Conservation (phyloP, 2,797 vertebrate genomes). For the Furcifer pardalis region DNA sequence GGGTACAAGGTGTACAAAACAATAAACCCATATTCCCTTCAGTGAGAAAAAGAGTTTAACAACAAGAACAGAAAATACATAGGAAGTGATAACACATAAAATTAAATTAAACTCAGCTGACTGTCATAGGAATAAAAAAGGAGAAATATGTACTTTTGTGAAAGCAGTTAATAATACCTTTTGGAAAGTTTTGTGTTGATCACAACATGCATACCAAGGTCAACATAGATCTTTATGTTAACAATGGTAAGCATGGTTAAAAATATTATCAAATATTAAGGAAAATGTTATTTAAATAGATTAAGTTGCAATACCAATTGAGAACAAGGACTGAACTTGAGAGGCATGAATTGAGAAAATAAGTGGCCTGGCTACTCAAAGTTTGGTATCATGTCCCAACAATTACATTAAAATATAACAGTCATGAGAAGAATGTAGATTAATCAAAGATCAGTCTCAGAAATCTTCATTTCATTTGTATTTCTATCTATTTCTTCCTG, state of each 20-base stretch:
- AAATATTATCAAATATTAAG: background rate
- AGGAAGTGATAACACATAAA: constrained; percentile 61
- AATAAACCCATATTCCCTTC: constrained; percentile 66
- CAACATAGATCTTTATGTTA: background rate
- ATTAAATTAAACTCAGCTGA: constrained; percentile 59
- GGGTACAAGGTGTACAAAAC: constrained; percentile 54
- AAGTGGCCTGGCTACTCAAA: background rate
- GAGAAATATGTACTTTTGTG: constrained; percentile 41
- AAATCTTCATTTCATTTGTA: too few relatives aligned
- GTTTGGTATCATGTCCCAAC: too few relatives aligned
- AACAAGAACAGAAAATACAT: constrained; percentile 58
- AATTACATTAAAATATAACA: too few relatives aligned
- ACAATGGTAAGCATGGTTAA: background rate
- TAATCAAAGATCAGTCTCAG: too few relatives aligned
- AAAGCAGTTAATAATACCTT: constrained; percentile 43
- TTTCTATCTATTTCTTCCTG: too few relatives aligned
- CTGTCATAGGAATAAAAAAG: constrained; percentile 49
- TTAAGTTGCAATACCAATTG: background rate
- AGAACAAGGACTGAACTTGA: background rate
- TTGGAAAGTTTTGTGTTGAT: constrained; percentile 43
- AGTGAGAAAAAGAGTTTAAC: constrained; percentile 52
- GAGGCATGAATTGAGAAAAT: background rate
- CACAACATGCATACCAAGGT: background rate
- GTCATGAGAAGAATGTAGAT: too few relatives aligned
- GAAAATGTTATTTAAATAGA: background rate